These are phyloP conservation scores for Hesperia comma DNA, from an alignment of 2,888 invertebrate genomes.

Conservation along the genomic window DNA sequence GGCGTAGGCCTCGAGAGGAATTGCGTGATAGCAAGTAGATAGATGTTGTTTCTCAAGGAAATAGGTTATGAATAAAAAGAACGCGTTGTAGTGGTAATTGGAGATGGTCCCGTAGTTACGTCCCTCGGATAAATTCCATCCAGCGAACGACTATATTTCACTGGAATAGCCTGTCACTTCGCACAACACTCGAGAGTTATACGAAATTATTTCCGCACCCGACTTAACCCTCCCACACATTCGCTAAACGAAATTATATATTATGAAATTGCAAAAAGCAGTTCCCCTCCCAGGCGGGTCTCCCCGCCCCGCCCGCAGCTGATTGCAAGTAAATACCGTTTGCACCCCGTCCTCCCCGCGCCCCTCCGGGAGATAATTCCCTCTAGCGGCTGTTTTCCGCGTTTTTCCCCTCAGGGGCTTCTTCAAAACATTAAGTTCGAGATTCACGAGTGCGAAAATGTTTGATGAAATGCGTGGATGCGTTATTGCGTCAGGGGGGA, in stretches of 20 bases:
- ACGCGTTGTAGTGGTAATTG: constrained; percentile 7
- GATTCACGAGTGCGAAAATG: constrained; percentile 16
- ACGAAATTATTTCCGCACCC: constrained; percentile 36
- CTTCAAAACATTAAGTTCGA: constrained; percentile 29
- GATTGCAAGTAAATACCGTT: constrained; percentile 45
- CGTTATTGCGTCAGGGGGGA: constrained; percentile 13
- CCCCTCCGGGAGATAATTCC: constrained; percentile 40
- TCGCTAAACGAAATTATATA: constrained; percentile 38
- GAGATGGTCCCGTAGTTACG: constrained; percentile 13
- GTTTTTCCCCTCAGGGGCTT: constrained; percentile 35
- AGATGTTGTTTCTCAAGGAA: neutral
- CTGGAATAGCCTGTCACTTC: constrained; percentile 35
- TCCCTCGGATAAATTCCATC: constrained; percentile 26
- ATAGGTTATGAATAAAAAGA: constrained; percentile 10
- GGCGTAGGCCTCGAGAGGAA: neutral
- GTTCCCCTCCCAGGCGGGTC: constrained; percentile 28
- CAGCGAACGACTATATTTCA: constrained; percentile 33
- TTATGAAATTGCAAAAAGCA: constrained; percentile 50
- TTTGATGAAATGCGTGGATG: constrained; percentile 26
- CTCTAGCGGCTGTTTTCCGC: constrained; percentile 43
- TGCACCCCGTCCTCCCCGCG: constrained; percentile 11
- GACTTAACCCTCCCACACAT: constrained; percentile 34
- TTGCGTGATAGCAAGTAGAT: neutral
- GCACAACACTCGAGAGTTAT: constrained; percentile 33
- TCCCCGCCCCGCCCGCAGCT: constrained; percentile 32